phyloP scores from a whole-genome alignment of 2,888 invertebrate species.

The Melolontha melolontha region DNA sequence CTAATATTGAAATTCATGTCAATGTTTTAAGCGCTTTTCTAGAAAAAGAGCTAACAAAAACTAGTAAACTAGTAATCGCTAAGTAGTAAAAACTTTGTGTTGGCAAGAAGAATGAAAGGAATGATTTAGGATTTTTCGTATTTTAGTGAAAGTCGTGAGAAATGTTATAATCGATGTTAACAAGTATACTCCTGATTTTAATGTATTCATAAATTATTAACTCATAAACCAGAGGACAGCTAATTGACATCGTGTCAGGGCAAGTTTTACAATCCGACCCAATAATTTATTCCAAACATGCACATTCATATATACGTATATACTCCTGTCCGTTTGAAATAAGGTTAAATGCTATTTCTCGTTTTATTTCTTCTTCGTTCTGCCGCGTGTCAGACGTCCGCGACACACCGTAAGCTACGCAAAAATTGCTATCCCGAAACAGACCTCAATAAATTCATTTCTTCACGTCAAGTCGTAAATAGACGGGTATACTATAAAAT shows the following conservation, averaged over 20 bases:
- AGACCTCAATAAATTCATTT: constrained; percentile 31
- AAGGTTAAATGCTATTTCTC: constrained; percentile 10
- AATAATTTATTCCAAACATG: constrained; percentile 39
- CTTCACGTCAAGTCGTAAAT: constrained; percentile 25
- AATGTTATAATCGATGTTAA: neutral
- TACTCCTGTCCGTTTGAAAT: constrained; percentile 10
- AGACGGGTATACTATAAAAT: constrained; percentile 4
- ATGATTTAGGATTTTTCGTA: neutral
- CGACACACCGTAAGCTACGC: constrained; percentile 15
- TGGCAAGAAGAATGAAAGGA: no score
- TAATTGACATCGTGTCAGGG: constrained; percentile 39
- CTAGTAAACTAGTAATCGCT: no score
- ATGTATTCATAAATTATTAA: constrained; percentile 42
- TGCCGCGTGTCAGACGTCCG: constrained; percentile 22
- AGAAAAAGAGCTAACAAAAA: no score
- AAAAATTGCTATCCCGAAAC: constrained; percentile 19
- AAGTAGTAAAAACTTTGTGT: no score
- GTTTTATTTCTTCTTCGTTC: constrained; percentile 20
- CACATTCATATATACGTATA: constrained; percentile 13
- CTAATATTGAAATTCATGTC: no score
- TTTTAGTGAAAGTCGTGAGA: neutral
- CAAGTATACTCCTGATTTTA: neutral
- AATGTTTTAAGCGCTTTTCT: no score
- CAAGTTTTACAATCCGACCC: constrained; percentile 32
- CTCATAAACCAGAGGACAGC: constrained; percentile 25